Evolutionary conservation across 2,113 vertebrate genomes (phyloP).

Genomic region (Clupea harengus): DNA sequence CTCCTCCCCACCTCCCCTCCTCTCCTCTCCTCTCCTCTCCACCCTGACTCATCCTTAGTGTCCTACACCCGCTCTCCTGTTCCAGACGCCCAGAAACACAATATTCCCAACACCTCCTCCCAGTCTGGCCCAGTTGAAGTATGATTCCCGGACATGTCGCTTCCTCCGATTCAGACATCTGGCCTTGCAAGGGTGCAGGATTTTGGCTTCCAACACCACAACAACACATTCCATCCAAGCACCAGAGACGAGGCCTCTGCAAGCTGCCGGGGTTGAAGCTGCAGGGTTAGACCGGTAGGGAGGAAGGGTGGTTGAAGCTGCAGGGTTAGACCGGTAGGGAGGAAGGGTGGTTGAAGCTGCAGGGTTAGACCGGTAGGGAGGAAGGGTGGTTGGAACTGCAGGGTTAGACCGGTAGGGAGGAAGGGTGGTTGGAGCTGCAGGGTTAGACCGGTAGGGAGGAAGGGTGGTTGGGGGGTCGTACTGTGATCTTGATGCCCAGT

Average conservation of each 20-base stretch:
- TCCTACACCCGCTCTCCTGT: neutral
- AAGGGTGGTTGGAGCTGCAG: neutral
- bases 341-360: too few relatives aligned
- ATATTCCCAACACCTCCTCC: neutral
- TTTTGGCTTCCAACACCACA: neutral
- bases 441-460: too few relatives aligned
- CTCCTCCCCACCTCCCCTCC: too few relatives aligned
- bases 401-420: neutral
- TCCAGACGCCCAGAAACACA: neutral
- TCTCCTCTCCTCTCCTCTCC: too few relatives aligned
- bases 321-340: too few relatives aligned
- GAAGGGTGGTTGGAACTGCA: too few relatives aligned
- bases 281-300: too few relatives aligned
- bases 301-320: too few relatives aligned
- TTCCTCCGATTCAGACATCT: neutral
- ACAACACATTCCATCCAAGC: neutral
- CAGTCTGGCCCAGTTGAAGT: neutral
- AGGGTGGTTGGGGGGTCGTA: neutral
- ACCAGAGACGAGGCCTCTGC: neutral
- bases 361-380: too few relatives aligned
- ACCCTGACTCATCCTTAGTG: too few relatives aligned
- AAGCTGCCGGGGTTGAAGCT: too few relatives aligned
- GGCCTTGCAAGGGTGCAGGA: neutral
- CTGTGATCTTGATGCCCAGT: constrained; percentile 1
- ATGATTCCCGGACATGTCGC: neutral